Base-by-base conservation (phyloP, 2,113 vertebrate genomes). In the Gambusia holbrooki region DNA sequence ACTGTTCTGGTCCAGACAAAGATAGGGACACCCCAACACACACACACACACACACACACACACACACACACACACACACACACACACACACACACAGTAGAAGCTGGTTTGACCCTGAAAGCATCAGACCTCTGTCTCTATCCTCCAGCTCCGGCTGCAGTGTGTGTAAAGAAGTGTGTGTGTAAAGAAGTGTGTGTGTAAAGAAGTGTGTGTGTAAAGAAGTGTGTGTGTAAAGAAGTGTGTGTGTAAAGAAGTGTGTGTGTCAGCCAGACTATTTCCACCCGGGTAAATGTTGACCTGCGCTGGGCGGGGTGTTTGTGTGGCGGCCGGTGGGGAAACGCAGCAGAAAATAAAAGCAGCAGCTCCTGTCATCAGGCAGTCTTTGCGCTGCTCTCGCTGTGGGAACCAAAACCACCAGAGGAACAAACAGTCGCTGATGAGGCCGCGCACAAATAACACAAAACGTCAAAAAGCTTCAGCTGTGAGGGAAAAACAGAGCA, bases 211-310 rank as follows among this genome's bases (percentile, higher is more conserved):
- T 35, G 86, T 81, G n/a, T 79, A 27, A 27, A 27, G 27, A 27
- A 27, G 35, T 35, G 63, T 35, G 58, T 72, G 69, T 72, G 80
- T 81, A 62, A 77, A 78, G 62, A 62, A 65, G 69, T 77, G 33
- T 35, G 33, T 35, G 86, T 81, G n/a, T 79, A 27, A 27, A 27
- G 27, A 27, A 27, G 35, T 35, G 35, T 35, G 86, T 63, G 42
- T 64, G n/a, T 79, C 66, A 74, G 89, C 79, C 63, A 85, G 82
- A 81, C 89, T 91, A 90, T 88, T 90, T 91, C 83, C 81, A 81
- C 81, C 74, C 87, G 67, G 84, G 91, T 87, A 79, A 91, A 92
- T 90, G 91, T 91, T 91, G 92, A 93, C 85, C 82, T 72, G 90
- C 76, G 90, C 77, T 83, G 88, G 85, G 86, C 79, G 83, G 90